A percentile compares a stretch with the other conserved stretches of the same genome.
Conservation (phyloP, 2,113 vertebrate genomes). For the Phoxinus phoxinus region DNA sequence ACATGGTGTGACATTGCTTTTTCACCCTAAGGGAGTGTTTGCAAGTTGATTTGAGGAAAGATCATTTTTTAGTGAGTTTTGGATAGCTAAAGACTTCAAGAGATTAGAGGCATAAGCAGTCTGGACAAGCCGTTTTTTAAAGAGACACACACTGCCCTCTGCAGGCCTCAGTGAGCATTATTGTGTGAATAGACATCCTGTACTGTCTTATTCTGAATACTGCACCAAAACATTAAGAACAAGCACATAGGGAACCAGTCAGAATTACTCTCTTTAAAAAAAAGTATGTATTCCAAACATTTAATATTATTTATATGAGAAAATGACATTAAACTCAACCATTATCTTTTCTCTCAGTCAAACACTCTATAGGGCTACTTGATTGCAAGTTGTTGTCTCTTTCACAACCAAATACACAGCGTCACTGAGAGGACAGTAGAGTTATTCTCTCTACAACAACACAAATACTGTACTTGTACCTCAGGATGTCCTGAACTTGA, state of each 20-base stretch:
- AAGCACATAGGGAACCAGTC: background rate
- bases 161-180: background rate
- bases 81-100: background rate
- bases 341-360: background rate
- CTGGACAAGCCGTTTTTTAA: background rate
- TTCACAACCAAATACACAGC: background rate
- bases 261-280: background rate
- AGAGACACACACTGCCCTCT: background rate
- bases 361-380: slow-evolving; percentile 73
- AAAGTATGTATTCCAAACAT: background rate
- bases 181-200: background rate
- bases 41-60: background rate
- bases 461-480: background rate
- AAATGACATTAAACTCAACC: background rate
- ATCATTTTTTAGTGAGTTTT: background rate
- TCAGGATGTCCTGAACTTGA: background rate
- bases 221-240: too few species aligned
- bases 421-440: slow-evolving; percentile 11
- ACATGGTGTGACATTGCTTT: background rate
- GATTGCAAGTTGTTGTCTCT: too few species aligned
- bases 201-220: too few species aligned
- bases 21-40: background rate
- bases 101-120: background rate
- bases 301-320: background rate
- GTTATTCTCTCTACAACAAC: slow-evolving; percentile 82